Conservation (phyloP, 2,797 vertebrate genomes). For the Crax fasciolata region DNA sequence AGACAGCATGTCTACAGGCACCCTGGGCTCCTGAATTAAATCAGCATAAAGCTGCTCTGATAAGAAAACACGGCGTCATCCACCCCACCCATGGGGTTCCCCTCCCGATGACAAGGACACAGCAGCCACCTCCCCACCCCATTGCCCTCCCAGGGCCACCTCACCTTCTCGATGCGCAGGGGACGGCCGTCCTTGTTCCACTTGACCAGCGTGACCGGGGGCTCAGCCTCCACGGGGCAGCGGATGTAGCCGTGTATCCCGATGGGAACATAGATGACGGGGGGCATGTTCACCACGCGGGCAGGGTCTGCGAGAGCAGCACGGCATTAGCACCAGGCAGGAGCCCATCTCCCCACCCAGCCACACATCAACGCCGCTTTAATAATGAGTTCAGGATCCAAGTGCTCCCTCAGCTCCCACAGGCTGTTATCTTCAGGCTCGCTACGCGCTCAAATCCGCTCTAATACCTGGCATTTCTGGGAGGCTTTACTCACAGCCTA, state of each 20-base stretch:
- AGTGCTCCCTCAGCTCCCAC: not conserved
- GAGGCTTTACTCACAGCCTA: not conserved
- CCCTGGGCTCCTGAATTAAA: not conserved
- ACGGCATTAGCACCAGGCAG: rapidly evolving
- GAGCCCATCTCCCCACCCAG: not conserved
- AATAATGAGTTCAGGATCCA: not conserved
- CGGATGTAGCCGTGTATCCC: conserved; percentile 98
- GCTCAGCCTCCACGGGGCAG: conserved; percentile 98
- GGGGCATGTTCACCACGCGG: conserved; percentile 98
- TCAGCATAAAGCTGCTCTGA: not conserved
- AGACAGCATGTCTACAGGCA: not conserved
- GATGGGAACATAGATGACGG: conserved; percentile 95
- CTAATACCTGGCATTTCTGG: not conserved
- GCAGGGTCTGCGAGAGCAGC: conserved; percentile 89
- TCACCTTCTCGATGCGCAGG: conserved; percentile 88
- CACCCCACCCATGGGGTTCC: not conserved
- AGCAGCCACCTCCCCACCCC: rapidly evolving
- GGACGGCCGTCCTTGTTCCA: conserved; percentile 99
- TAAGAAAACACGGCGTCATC: not conserved
- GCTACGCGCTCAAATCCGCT: not conserved
- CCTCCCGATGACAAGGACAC: not conserved
- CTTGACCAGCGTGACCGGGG: conserved; percentile 94
- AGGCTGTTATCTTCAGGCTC: not conserved
- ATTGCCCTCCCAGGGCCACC: rapidly evolving
- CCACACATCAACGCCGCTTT: rapidly evolving